phyloP scores from a whole-genome alignment of 2,113 vertebrate genomes.

The Opisthocomus hoazin region DNA sequence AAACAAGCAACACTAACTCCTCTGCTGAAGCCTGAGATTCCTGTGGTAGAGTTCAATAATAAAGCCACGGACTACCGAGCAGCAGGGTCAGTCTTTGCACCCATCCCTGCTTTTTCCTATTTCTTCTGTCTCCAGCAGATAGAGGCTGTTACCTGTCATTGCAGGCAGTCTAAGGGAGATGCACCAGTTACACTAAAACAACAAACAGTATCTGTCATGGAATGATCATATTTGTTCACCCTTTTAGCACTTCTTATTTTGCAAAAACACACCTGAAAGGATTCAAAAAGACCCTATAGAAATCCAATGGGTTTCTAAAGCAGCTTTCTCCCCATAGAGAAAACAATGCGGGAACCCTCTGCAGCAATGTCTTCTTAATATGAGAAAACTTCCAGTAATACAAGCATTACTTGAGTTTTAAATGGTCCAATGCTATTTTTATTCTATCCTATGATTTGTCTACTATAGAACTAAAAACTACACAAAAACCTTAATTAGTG shows the following conservation, averaged over 20 bases:
- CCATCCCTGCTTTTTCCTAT: rapidly evolving
- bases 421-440: neutral
- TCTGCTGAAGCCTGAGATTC: neutral
- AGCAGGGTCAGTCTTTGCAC: neutral
- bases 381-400: neutral
- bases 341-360: neutral
- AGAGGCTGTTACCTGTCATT: neutral
- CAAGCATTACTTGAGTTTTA: neutral
- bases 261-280: neutral
- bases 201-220: no score
- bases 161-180: neutral
- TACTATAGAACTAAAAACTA: neutral
- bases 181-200: neutral
- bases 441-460: neutral
- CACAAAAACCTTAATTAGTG: neutral
- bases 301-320: neutral
- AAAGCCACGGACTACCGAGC: neutral
- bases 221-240: neutral
- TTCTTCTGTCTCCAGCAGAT: neutral
- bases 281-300: neutral
- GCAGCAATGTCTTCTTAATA: neutral
- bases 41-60: neutral
- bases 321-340: neutral
- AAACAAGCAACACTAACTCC: neutral
- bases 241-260: neutral